phyloP scores from a whole-genome alignment of 2,113 vertebrate genomes.

The Oplegnathus fasciatus region DNA sequence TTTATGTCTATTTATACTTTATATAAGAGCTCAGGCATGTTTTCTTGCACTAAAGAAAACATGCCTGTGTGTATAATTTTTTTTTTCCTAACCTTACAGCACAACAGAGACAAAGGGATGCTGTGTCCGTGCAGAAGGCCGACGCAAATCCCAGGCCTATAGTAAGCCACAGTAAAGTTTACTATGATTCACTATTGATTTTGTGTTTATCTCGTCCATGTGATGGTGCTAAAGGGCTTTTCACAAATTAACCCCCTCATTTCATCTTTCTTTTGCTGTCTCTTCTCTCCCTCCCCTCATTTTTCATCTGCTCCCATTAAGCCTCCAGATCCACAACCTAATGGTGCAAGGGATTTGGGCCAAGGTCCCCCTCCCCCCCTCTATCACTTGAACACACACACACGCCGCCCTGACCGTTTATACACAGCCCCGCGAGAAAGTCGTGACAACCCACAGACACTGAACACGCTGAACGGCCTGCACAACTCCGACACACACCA shows the following conservation, averaged over 20 bases:
- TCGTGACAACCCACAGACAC: constrained; percentile 41
- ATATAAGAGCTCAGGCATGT: neutral
- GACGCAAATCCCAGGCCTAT: constrained; percentile 56
- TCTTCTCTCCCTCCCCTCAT: constrained; percentile 37
- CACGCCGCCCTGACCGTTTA: constrained; percentile 21
- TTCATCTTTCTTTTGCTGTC: constrained; percentile 53
- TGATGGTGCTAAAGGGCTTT: constrained; percentile 39
- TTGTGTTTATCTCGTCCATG: constrained; percentile 42
- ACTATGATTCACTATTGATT: constrained; percentile 60
- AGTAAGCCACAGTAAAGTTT: constrained; percentile 69
- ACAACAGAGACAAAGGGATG: constrained; percentile 49
- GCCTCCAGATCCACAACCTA: constrained; percentile 67
- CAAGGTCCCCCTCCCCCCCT: constrained; percentile 65
- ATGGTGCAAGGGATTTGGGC: constrained; percentile 51
- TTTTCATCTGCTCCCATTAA: constrained; percentile 64
- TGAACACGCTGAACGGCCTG: constrained; percentile 25
- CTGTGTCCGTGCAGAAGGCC: constrained; percentile 51
- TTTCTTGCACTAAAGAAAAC: constrained; percentile 1
- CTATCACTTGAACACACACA: constrained; percentile 31
- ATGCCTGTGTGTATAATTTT: too few species aligned
- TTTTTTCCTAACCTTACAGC: constrained; percentile 59
- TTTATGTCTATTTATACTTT: neutral
- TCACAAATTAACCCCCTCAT: constrained; percentile 41
- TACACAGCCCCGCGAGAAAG: constrained; percentile 34
- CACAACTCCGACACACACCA: constrained; percentile 41